Base-by-base conservation (phyloP, 2,888 invertebrate species). In the Celastrina argiolus region DNA sequence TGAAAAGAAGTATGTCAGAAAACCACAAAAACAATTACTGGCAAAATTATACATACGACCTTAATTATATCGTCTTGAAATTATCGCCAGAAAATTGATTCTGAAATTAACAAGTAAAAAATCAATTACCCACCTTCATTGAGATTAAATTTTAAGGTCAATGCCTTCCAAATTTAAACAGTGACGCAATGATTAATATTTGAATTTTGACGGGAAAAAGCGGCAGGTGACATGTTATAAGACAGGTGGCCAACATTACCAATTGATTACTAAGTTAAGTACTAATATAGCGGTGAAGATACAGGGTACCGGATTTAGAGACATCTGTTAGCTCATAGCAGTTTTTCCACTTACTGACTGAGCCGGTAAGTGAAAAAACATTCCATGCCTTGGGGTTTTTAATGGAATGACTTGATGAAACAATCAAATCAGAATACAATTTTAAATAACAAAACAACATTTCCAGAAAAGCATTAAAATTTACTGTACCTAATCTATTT, bases 141-240 rank as follows among this genome's bases (percentile, higher is more conserved):
- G 12, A 34, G 31, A 34, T 59, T 59, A 16, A 59, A 31, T 58
- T 58, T 31, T 16, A 31, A 31, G 59, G 59, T 59, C 59, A 59
- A 59, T 34, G 18, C 59, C 59, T 34, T 59, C n/a, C 18, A 16
- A 59, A 59, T 59, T 59, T 34, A 36, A 34, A 34, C 59, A 59
- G 12, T 34, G 58, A 59, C 31, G 59, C 18, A 58, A 58, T 31
- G 16, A 51, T 51, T 22, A 12, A 51, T 59, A 34, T 16, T 59
- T n/a, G n/a, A n/a, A n/a, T n/a, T n/a, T n/a, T 18, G 26, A 59
- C 34, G 18, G 1, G 59, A 59, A 16, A n/a, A 59, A 5, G 16
- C 16, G 31, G 31, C 59, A 59, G 59, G 34, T 59, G 59, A 34
- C 58, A 34, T n/a, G 34, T 31, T 31, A 59, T 34, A 12, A 59